Conservation (phyloP, 1,140 invertebrate genomes). For the Arctopsyche grandis region DNA sequence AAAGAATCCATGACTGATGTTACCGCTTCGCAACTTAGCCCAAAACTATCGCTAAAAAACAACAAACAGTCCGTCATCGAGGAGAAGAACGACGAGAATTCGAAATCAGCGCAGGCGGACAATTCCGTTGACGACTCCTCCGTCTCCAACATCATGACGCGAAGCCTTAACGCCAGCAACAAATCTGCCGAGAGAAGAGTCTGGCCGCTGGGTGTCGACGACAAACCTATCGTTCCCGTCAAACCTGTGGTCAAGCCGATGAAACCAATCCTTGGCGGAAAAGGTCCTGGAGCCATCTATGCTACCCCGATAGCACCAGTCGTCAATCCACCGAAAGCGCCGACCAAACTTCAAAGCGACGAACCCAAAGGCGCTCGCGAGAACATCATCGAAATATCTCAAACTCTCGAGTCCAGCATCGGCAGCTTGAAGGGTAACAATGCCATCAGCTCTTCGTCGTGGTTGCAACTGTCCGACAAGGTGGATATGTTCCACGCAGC, state of each 20-base stretch:
- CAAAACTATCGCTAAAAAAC: constrained; percentile 69
- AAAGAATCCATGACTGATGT: constrained; percentile 67
- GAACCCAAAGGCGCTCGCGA: constrained; percentile 67
- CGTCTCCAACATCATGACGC: constrained; percentile 56
- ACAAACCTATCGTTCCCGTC: constrained; percentile 78
- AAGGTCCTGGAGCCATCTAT: constrained; percentile 57
- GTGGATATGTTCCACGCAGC: constrained; percentile 81
- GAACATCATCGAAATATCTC: constrained; percentile 76
- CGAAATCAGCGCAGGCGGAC: constrained; percentile 53
- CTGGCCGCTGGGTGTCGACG: constrained; percentile 69
- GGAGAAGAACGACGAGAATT: constrained; percentile 56
- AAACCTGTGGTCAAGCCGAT: constrained; percentile 72
- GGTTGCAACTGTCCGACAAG: constrained; percentile 87
- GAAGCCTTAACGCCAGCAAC: constrained; percentile 63
- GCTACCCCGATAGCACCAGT: constrained; percentile 70
- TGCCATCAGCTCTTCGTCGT: constrained; percentile 63
- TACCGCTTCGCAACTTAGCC: constrained; percentile 67
- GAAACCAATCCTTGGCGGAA: constrained; percentile 64
- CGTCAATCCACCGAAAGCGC: constrained; percentile 47
- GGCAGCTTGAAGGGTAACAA: constrained; percentile 70
- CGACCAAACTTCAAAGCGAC: constrained; percentile 58
- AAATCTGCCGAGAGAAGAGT: constrained; percentile 64
- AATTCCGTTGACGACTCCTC: constrained; percentile 66
- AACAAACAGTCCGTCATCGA: constrained; percentile 52
- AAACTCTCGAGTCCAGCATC: constrained; percentile 74